These are phyloP conservation scores for Colostygia pectinataria DNA, from an alignment of 2,888 invertebrate genomes.

Conservation along the genomic window DNA sequence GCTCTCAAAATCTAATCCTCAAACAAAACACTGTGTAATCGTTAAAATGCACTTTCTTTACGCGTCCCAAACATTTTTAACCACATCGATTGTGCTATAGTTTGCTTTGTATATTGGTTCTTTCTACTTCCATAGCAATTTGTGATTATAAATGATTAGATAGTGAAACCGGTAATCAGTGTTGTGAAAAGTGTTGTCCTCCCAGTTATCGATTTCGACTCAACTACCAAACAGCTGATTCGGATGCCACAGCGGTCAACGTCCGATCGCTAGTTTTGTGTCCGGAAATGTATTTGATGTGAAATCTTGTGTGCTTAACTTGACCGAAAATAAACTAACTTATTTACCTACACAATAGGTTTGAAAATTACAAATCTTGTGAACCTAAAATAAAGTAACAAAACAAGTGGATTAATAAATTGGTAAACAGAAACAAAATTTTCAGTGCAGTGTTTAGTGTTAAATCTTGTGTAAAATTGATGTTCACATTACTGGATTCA, in stretches of 20 bases:
- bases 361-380: no score
- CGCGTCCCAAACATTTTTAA: conserved; percentile 30
- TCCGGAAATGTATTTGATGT: conserved; percentile 16
- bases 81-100: conserved; percentile 14
- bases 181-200: conserved; percentile 61
- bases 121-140: neutral
- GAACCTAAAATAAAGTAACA: no score
- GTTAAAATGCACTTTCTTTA: conserved; percentile 37
- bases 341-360: no score
- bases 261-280: conserved; percentile 20
- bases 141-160: conserved; percentile 42
- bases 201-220: conserved; percentile 72
- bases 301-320: conserved; percentile 4
- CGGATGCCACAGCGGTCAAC: conserved; percentile 55
- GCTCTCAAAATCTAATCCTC: conserved; percentile 47
- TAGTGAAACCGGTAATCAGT: conserved; percentile 59
- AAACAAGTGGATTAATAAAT: no score
- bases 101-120: neutral
- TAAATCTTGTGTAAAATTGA: conserved; percentile 49
- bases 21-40: conserved; percentile 54
- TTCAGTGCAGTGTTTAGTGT: conserved; percentile 41
- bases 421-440: conserved; percentile 18
- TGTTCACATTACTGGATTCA: conserved; percentile 63
- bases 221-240: conserved; percentile 71
- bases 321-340: no score